These are phyloP conservation scores for Phalangium opilio DNA, from an alignment of 2,888 invertebrate species.

Conservation along the genomic window DNA sequence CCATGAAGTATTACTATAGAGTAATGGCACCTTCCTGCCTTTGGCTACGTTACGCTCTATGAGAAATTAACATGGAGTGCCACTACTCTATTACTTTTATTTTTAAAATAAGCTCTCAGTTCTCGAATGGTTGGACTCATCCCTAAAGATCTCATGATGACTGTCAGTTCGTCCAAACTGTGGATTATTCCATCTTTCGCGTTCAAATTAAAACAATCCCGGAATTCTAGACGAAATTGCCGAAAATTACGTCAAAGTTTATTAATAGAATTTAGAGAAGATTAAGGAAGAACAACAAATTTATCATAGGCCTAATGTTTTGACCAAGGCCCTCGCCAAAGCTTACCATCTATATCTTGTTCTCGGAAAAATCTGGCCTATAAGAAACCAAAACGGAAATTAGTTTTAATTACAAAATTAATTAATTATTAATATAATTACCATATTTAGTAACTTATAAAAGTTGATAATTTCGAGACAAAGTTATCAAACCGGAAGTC, in stretches of 20 bases:
- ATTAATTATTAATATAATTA: too few relatives aligned
- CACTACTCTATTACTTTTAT: conserved; percentile 46
- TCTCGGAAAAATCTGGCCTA: conserved; percentile 87
- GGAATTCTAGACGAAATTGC: conserved; percentile 51
- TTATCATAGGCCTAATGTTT: conserved; percentile 1
- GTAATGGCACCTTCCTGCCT: too few relatives aligned
- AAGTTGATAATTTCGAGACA: too few relatives aligned
- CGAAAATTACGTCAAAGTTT: neutral
- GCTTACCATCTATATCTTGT: conserved; percentile 83
- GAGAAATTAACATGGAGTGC: too few relatives aligned
- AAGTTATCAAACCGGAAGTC: too few relatives aligned
- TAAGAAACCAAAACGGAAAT: conserved; percentile 3
- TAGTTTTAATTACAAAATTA: neutral
- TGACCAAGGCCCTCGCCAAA: too few relatives aligned
- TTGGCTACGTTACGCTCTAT: too few relatives aligned
- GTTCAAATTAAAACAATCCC: conserved; percentile 90
- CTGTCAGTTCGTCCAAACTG: conserved; percentile 72
- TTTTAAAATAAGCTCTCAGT: conserved; percentile 61
- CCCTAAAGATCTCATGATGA: conserved; percentile 86
- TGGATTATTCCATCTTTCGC: conserved; percentile 69
- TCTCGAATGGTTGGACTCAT: conserved; percentile 87
- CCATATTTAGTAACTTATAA: too few relatives aligned
- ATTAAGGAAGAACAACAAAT: neutral
- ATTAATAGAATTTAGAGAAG: neutral
- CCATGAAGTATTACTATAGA: too few relatives aligned